Percentiles rank a stretch among this genome's conserved stretches.
Evolutionary conservation across 1,140 invertebrate genomes (phyloP).

Genomic region (Brachionus manjavacas): DNA sequence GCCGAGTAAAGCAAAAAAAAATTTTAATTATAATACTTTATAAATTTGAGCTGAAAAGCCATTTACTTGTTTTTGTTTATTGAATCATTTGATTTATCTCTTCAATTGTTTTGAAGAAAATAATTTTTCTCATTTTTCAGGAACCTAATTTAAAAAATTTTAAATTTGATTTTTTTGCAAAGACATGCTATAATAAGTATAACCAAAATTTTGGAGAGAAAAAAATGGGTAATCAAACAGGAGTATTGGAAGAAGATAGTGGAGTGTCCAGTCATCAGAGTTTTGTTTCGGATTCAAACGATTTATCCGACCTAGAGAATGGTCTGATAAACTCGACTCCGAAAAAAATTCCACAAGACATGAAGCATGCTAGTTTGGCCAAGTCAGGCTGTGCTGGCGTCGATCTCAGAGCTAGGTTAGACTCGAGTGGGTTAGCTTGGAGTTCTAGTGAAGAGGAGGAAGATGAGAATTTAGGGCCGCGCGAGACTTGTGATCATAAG

Average conservation of each 20-base stretch:
- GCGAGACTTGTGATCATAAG: neutral
- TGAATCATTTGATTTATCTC: neutral
- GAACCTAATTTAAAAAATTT: neutral
- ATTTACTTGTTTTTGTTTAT: neutral
- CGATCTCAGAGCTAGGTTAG: neutral
- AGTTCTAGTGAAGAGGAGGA: neutral
- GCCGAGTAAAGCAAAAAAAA: neutral
- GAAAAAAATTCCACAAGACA: neutral
- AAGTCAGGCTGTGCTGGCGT: neutral
- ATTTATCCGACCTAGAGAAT: neutral
- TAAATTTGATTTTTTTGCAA: neutral
- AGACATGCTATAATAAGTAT: neutral
- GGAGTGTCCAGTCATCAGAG: neutral
- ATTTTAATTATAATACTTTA: neutral
- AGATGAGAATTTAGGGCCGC: neutral
- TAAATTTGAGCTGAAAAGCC: neutral
- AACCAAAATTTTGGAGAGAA: neutral
- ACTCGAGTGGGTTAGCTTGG: neutral
- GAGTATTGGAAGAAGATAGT: neutral
- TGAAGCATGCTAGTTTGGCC: neutral
- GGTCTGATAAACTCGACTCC: neutral
- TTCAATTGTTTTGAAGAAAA: neutral
- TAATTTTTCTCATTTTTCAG: neutral
- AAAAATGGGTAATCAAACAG: slow-evolving; percentile 13
- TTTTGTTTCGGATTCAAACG: neutral